phyloP scores from a whole-genome alignment of 2,797 vertebrate species.

The Novumbra hubbsi region DNA sequence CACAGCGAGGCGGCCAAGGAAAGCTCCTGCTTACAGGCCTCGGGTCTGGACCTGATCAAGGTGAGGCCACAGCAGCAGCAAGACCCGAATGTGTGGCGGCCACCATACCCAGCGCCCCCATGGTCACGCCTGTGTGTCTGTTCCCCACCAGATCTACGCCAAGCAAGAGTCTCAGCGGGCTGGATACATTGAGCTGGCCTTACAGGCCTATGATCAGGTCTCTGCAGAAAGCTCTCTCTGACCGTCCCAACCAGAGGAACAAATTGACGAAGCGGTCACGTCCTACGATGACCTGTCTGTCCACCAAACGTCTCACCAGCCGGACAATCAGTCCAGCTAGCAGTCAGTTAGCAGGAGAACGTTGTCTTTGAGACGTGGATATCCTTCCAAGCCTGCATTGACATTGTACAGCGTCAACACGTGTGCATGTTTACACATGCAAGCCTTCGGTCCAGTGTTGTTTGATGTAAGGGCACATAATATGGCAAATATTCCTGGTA shows the following conservation, averaged over 20 bases:
- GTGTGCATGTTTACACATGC: not conserved
- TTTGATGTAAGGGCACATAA: not conserved
- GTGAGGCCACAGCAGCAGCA: conserved; percentile 57
- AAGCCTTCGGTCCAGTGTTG: not conserved
- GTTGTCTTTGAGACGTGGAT: not conserved
- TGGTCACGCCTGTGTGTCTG: conserved; percentile 30
- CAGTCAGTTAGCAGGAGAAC: not conserved
- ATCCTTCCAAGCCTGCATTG: not conserved
- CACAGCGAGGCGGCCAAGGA: conserved; percentile 82
- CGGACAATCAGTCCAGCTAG: no score
- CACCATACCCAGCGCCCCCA: not conserved
- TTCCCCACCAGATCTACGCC: conserved; percentile 78
- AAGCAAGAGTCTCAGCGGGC: conserved; percentile 85
- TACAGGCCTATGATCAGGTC: conserved; percentile 82
- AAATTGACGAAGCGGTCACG: not conserved
- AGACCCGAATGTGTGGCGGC: no score
- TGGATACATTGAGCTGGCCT: conserved; percentile 84
- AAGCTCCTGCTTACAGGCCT: conserved; percentile 71
- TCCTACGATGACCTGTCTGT: not conserved
- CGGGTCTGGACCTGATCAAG: conserved; percentile 84
- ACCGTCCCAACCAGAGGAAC: not conserved
- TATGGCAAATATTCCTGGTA: not conserved
- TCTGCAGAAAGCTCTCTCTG: conserved; percentile 57
- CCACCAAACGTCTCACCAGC: not conserved
- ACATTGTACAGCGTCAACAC: not conserved